These are phyloP conservation scores for Leptopilina myrica DNA, from an alignment of 2,888 invertebrate species.

Conservation along the genomic window DNA sequence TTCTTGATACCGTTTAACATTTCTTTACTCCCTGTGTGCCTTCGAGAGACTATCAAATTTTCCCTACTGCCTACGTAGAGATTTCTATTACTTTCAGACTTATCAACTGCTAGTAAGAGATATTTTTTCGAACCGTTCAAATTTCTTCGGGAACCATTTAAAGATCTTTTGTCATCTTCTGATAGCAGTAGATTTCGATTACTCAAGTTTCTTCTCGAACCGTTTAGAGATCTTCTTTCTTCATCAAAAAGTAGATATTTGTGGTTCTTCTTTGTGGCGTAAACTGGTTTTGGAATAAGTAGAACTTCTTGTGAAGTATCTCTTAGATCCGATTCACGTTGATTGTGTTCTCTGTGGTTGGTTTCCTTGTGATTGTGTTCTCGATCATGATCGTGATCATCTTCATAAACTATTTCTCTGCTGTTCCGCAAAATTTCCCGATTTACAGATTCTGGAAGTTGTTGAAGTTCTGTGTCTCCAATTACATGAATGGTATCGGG, in stretches of 20 bases:
- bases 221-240: conserved; percentile 62
- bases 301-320: conserved; percentile 1
- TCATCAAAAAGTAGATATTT: conserved; percentile 55
- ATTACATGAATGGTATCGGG: conserved; percentile 67
- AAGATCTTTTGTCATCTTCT: conserved; percentile 57
- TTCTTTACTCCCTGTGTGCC: conserved; percentile 64
- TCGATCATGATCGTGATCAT: conserved; percentile 47
- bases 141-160: conserved; percentile 53
- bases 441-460: conserved; percentile 67
- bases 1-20: conserved; percentile 78
- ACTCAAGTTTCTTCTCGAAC: conserved; percentile 58
- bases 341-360: conserved; percentile 1
- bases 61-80: conserved; percentile 55
- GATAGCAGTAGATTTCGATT: conserved; percentile 26
- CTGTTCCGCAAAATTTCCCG: conserved; percentile 67
- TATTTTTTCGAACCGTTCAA: conserved; percentile 60
- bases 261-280: background rate
- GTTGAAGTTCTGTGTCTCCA: conserved; percentile 62
- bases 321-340: conserved; percentile 5
- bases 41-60: conserved; percentile 53
- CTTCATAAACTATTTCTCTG: conserved; percentile 65
- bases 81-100: conserved; percentile 55
- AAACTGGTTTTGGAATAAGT: conserved; percentile 25
- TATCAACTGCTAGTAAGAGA: conserved; percentile 60
- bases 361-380: background rate